Conservation (phyloP, 2,797 vertebrate genomes). For the Enteromius thamalakanensis region DNA sequence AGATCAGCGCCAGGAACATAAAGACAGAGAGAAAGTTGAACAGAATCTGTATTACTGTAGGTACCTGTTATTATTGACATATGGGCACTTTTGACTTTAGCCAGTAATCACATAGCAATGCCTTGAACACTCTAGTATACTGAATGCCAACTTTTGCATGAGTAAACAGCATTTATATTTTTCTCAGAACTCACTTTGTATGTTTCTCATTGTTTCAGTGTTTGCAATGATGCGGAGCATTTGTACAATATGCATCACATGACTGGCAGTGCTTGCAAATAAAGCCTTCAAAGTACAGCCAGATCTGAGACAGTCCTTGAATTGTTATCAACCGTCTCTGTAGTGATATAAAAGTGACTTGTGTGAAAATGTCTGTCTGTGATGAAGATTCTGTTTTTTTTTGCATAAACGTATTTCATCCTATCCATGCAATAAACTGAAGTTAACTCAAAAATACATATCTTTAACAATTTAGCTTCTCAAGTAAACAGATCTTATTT, state of each 20-base stretch:
- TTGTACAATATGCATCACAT: conserved; percentile 8
- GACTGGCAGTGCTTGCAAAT: not conserved
- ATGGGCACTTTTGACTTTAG: not conserved
- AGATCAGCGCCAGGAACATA: conserved; percentile 6
- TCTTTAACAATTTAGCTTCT: too few species aligned
- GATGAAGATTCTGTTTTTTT: not conserved
- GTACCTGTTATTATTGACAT: not conserved
- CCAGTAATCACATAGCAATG: not conserved
- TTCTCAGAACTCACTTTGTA: not conserved
- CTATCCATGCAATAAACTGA: not conserved
- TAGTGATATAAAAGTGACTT: not conserved
- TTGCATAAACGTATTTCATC: not conserved
- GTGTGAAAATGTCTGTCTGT: not conserved
- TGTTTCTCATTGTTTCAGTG: not conserved
- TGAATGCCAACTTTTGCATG: not conserved
- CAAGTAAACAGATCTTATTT: not conserved
- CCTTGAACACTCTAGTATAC: not conserved
- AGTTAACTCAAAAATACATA: not conserved
- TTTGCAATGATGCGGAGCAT: not conserved
- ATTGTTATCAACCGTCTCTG: not conserved
- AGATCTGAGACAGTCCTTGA: not conserved
- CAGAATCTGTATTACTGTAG: not conserved
- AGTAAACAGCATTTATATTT: not conserved
- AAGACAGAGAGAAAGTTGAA: not conserved
- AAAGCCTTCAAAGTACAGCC: not conserved